Base-by-base conservation (phyloP, 2,113 vertebrate genomes). In the Craseonycteris thonglongyai region DNA sequence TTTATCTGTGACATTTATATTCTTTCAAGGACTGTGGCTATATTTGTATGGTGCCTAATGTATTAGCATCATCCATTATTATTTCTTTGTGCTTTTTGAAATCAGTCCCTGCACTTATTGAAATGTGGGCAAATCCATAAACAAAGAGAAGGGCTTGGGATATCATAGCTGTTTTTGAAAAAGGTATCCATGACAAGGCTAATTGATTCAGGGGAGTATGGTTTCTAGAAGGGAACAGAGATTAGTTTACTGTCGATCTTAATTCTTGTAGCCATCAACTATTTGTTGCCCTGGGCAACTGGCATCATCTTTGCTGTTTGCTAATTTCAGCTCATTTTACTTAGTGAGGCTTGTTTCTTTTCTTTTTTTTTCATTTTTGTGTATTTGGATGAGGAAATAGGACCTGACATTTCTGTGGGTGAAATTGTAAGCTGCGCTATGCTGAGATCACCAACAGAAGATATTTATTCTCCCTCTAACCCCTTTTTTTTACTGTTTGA, bases 161-260 rank as follows among this genome's bases (percentile, higher is more conserved):
- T 90, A 91, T 89, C 91, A 84, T 40, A 56, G 94, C 38, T 87
- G 49, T 95, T 96, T 51, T 96, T 93, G 90, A 49, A 88, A 81
- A 97, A 97, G 89, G 84, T 96, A 96, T 87, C 96, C 76, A 42
- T 88, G 93, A 94, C 96, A 97, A 97, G 92, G 96, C 93, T 97
- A 97, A 98, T 96, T 97, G 94, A 97, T 94, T 98, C 96, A 97
- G 82, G 96, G 80, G 95, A 97, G 75, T 93, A 97, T 68, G 78
- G 96, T 97, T 98, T 97, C 97, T 96, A 63, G 94, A 97, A 97
- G 92, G 95, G 94, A 98, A 96, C 91, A 95, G 61, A 95, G 96
- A 97, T 98, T 95, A 97, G 71, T 97, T 97, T 97, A 92, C 96
- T 97, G 97, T 97, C 97, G 16, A 61, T 97, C n/a, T 58, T 96